These are phyloP conservation scores for Bugula neritina DNA, from an alignment of 2,888 invertebrate genomes.

Conservation along the genomic window DNA sequence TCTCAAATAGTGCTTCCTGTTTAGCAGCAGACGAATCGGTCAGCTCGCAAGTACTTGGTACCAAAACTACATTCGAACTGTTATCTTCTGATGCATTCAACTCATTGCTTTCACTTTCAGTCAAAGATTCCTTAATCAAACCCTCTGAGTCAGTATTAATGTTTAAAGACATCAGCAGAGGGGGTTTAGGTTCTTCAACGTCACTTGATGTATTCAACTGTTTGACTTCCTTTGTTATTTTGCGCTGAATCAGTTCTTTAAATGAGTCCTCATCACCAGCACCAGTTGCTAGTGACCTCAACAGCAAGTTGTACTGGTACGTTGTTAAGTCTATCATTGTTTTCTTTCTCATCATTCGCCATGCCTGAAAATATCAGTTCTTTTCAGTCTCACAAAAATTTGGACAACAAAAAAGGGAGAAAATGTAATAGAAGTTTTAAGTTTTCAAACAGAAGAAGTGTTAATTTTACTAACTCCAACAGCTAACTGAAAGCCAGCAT, in stretches of 20 bases:
- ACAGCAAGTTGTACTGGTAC: constrained; percentile 8
- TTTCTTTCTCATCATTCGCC: constrained; percentile 7
- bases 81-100: neutral
- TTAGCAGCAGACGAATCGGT: neutral
- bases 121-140: neutral
- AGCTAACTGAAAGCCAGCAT: constrained; percentile 13
- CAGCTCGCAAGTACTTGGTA: too few relatives aligned
- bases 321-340: neutral
- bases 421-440: too few relatives aligned
- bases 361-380: neutral
- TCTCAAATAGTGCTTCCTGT: neutral
- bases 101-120: neutral
- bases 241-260: constrained; percentile 5
- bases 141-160: neutral
- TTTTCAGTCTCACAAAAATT: too few relatives aligned
- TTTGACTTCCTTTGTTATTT: neutral
- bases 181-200: neutral
- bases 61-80: neutral
- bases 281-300: neutral
- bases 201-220: neutral
- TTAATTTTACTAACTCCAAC: neutral
- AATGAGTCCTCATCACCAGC: neutral
- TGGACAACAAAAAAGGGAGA: too few relatives aligned
- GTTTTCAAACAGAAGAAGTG: neutral
- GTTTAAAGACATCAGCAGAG: neutral